Percentiles rank a stretch among this genome's conserved stretches.
Evolutionary conservation across 1,140 invertebrate genomes (phyloP).

Genomic region (Lamellibrachia luymesi): DNA sequence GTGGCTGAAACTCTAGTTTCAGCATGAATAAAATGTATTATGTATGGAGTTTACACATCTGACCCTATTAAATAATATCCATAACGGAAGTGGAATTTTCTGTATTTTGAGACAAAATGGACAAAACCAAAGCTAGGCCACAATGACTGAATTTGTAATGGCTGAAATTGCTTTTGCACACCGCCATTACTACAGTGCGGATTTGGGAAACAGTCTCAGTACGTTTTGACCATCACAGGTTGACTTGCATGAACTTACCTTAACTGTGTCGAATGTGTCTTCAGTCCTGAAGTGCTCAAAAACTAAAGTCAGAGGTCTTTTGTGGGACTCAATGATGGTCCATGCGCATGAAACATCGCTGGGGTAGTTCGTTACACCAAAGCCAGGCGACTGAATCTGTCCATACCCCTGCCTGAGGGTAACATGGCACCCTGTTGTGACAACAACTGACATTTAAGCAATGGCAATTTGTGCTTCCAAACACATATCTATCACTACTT

Average conservation of each 20-base stretch:
- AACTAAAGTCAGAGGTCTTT: constrained; percentile 7
- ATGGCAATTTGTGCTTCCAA: not conserved
- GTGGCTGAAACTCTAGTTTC: not conserved
- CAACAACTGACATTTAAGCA: not conserved
- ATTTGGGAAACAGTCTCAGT: too few species aligned
- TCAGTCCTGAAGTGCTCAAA: constrained; percentile 12
- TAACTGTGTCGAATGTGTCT: not conserved
- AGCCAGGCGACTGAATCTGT: constrained; percentile 6
- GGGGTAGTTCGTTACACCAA: not conserved
- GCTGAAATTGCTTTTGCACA: too few species aligned
- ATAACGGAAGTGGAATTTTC: too few species aligned
- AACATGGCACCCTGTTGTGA: not conserved
- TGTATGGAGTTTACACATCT: not conserved
- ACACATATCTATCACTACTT: not conserved
- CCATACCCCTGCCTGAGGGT: not conserved
- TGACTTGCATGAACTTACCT: not conserved
- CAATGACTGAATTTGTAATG: too few species aligned
- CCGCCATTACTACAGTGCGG: not conserved
- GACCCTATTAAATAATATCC: too few species aligned
- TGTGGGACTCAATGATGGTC: not conserved
- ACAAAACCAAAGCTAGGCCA: too few species aligned
- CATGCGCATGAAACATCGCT: not conserved
- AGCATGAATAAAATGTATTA: not conserved
- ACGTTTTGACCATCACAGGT: not conserved
- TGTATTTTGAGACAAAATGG: too few species aligned